These are phyloP conservation scores for Athalia rosae DNA, from an alignment of 2,888 invertebrate species.

Conservation along the genomic window DNA sequence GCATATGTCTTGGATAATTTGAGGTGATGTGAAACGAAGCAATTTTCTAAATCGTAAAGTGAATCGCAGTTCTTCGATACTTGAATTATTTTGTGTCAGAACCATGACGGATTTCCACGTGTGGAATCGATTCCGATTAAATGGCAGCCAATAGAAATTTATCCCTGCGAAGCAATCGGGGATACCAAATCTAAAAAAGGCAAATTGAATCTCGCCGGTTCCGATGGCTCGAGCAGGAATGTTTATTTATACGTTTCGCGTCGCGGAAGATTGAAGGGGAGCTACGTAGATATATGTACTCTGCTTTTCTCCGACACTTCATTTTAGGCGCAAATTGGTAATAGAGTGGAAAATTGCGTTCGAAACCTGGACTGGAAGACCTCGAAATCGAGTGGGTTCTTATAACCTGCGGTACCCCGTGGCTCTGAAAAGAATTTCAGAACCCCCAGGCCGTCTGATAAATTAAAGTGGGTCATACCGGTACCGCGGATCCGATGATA, in stretches of 20 bases:
- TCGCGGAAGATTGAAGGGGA: neutral
- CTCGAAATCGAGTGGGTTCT: neutral
- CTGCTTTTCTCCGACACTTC: neutral
- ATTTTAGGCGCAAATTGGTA: conserved; percentile 16
- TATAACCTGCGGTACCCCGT: neutral
- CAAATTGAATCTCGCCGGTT: neutral
- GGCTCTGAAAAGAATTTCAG: neutral
- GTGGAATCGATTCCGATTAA: conserved; percentile 22
- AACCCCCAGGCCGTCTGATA: no score
- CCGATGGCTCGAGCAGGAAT: neutral
- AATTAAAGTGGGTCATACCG: no score
- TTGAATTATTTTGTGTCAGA: no score
- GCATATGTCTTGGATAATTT: no score
- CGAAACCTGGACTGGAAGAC: conserved; percentile 6
- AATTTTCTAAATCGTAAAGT: no score
- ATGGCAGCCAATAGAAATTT: neutral
- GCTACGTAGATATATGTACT: neutral
- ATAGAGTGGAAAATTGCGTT: conserved; percentile 37
- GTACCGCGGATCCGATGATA: no score
- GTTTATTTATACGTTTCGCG: neutral
- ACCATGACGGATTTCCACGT: neutral
- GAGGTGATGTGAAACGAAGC: no score
- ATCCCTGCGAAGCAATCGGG: neutral
- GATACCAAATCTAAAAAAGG: neutral
- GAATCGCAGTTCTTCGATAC: no score